Evolutionary conservation across 2,113 vertebrate species (phyloP).

Genomic region (Agapornis roseicollis): DNA sequence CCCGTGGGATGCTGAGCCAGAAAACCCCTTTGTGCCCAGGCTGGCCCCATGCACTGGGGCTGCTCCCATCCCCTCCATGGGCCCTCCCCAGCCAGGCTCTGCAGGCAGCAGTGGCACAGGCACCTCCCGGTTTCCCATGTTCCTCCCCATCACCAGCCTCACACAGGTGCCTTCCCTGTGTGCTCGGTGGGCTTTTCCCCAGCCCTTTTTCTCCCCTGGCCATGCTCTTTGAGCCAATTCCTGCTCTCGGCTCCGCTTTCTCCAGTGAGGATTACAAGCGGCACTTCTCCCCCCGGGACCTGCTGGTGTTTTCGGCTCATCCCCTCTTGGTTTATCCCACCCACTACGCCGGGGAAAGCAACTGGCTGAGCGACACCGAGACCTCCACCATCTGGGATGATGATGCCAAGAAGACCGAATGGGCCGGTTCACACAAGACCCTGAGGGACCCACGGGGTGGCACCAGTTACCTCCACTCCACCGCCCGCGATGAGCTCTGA

Average conservation of each 20-base stretch:
- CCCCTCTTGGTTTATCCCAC: slow-evolving; percentile 91
- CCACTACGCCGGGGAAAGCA: slow-evolving; percentile 87
- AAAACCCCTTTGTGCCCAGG: neutral
- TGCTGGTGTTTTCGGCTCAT: slow-evolving; percentile 84
- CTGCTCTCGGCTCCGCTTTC: neutral
- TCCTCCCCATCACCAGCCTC: neutral
- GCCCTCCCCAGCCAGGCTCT: neutral
- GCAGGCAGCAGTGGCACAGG: neutral
- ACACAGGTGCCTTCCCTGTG: accelerated
- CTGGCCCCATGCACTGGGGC: accelerated
- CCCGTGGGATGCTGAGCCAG: neutral
- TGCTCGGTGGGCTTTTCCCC: accelerated
- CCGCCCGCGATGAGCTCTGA: slow-evolving; percentile 84
- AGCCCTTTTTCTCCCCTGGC: neutral
- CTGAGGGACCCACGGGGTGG: slow-evolving; percentile 75
- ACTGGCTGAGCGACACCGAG: slow-evolving; percentile 96
- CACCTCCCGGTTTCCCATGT: accelerated
- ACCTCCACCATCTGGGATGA: slow-evolving; percentile 95
- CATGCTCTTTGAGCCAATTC: neutral
- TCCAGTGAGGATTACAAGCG: slow-evolving; percentile 88
- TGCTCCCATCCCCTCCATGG: too few relatives aligned
- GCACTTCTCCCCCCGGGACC: slow-evolving; percentile 85
- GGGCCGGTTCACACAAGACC: slow-evolving; percentile 90
- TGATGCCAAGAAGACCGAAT: slow-evolving; percentile 83
- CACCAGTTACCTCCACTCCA: slow-evolving; percentile 43